These are phyloP conservation scores for Bucorvus abyssinicus DNA, from an alignment of 2,797 vertebrate species.

Conservation along the genomic window DNA sequence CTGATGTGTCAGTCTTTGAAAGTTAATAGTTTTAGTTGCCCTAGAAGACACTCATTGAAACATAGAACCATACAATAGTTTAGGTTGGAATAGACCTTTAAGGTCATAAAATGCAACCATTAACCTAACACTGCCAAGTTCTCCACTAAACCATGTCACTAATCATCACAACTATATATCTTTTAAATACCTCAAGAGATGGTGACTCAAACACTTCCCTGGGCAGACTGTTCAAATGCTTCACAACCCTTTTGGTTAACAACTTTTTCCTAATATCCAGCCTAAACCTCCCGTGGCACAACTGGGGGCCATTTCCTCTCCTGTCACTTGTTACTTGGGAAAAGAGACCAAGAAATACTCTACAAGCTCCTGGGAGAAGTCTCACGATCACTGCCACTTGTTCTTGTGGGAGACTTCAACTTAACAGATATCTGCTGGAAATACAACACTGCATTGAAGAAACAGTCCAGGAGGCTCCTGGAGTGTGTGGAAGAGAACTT, in stretches of 20 bases:
- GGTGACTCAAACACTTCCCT: background rate
- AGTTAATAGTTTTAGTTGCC: conserved; percentile 25
- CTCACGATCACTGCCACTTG: too few species aligned
- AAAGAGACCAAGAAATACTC: background rate
- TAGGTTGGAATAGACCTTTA: background rate
- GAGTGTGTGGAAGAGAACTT: too few species aligned
- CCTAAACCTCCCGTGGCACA: background rate
- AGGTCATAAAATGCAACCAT: background rate
- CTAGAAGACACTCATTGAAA: background rate
- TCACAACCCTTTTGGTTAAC: background rate
- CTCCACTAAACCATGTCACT: too few species aligned
- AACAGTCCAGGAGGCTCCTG: too few species aligned
- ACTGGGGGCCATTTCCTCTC: background rate
- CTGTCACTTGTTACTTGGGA: background rate
- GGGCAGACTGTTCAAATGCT: background rate
- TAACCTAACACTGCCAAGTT: background rate
- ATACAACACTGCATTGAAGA: too few species aligned
- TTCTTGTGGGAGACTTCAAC: too few species aligned
- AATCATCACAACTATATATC: background rate
- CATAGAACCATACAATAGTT: background rate
- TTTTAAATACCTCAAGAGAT: background rate
- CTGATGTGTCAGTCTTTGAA: conserved; percentile 6
- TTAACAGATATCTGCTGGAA: too few species aligned
- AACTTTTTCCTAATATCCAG: background rate
- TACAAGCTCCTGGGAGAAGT: too few species aligned